A percentile compares a stretch with the other conserved stretches of the same genome.
These are phyloP conservation scores for Eucera pruinosa DNA, from an alignment of 2,888 invertebrate species.

Conservation along the genomic window DNA sequence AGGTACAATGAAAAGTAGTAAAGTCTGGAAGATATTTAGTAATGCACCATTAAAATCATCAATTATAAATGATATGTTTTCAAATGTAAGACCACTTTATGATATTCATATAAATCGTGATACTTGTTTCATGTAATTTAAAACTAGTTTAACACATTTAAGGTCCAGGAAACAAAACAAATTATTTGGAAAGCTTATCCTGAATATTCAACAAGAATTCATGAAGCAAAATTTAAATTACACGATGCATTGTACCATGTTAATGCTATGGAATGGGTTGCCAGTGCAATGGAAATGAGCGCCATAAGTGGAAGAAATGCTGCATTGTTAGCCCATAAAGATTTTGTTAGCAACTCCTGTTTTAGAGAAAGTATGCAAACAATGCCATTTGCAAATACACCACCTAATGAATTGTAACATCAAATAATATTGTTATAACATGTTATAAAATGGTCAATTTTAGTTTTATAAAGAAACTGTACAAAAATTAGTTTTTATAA, in stretches of 20 bases:
- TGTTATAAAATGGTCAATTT: neutral
- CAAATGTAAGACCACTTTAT: slow-evolving; percentile 68
- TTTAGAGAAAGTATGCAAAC: neutral
- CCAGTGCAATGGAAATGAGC: slow-evolving; percentile 89
- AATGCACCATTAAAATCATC: slow-evolving; percentile 83
- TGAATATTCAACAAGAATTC: slow-evolving; percentile 81
- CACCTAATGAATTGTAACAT: slow-evolving; percentile 39
- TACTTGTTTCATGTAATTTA: neutral
- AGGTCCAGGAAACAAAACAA: slow-evolving; percentile 78
- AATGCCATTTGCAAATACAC: slow-evolving; percentile 5
- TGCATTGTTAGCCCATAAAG: slow-evolving; percentile 85
- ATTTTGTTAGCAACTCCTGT: slow-evolving; percentile 67
- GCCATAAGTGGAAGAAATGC: slow-evolving; percentile 87
- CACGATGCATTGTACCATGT: slow-evolving; percentile 86
- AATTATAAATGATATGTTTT: slow-evolving; percentile 85
- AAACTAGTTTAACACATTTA: slow-evolving; percentile 30
- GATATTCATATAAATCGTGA: slow-evolving; percentile 5
- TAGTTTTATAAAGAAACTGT: neutral
- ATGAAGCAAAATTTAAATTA: slow-evolving; percentile 84
- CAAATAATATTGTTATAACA: neutral
- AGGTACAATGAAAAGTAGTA: slow-evolving; percentile 60
- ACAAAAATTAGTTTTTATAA: neutral
- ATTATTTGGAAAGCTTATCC: slow-evolving; percentile 87
- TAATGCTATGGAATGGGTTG: slow-evolving; percentile 88
- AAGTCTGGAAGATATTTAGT: slow-evolving; percentile 87